Percentiles rank a stretch among this genome's conserved stretches.
Conservation (phyloP, 2,888 invertebrate genomes). For the Mimas tiliae region DNA sequence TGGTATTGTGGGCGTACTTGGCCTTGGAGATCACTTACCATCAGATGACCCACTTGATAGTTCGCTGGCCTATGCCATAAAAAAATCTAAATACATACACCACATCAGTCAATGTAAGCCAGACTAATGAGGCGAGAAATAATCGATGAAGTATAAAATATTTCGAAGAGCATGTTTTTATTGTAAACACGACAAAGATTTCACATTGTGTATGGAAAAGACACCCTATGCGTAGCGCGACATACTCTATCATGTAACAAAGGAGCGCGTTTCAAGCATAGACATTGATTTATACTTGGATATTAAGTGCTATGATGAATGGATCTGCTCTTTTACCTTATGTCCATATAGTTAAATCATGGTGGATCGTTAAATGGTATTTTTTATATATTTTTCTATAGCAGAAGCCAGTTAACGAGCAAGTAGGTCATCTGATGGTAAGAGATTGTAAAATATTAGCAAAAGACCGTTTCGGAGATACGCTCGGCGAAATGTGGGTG, state of each 20-base stretch:
- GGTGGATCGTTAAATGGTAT: neutral
- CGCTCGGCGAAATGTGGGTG: no score
- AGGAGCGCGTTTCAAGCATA: neutral
- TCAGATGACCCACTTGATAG: no score
- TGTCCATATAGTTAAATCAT: neutral
- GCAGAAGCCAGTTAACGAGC: no score
- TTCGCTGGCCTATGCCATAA: no score
- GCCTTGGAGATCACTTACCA: no score
- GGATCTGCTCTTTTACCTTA: neutral
- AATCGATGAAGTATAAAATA: neutral
- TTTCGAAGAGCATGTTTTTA: neutral
- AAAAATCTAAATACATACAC: no score
- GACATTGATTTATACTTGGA: constrained; percentile 20
- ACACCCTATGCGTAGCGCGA: neutral
- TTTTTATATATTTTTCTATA: no score
- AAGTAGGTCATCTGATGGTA: no score
- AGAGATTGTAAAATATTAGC: no score
- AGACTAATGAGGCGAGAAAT: neutral
- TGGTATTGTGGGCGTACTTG: no score
- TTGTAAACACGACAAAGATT: neutral
- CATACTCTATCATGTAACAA: constrained; percentile 6
- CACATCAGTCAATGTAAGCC: neutral
- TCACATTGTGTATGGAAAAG: neutral
- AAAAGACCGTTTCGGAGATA: no score
- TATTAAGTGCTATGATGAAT: constrained; percentile 10